phyloP scores from a whole-genome alignment of 2,113 vertebrate genomes.

The Parotia lawesii region DNA sequence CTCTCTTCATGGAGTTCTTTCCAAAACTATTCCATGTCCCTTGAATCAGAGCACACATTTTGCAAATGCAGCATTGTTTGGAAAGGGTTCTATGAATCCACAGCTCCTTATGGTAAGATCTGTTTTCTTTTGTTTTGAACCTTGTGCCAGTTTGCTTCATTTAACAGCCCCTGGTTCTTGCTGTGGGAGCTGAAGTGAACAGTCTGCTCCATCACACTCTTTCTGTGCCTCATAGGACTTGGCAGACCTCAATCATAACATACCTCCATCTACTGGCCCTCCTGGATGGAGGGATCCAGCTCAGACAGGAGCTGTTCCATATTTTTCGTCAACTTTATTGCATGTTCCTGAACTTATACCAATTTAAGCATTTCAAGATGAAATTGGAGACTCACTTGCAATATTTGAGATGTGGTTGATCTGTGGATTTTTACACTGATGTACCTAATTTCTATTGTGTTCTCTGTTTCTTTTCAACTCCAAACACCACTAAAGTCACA shows the following conservation, averaged over 20 bases:
- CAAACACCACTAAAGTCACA: neutral
- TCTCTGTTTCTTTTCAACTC: neutral
- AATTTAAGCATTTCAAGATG: neutral
- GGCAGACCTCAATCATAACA: neutral
- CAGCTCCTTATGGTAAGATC: neutral
- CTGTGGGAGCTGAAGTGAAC: neutral
- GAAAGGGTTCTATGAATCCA: neutral
- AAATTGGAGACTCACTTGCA: neutral
- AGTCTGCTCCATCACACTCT: neutral
- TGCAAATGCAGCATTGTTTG: neutral
- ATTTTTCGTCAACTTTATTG: neutral
- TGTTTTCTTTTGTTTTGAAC: neutral
- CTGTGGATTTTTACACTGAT: neutral
- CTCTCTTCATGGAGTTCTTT: neutral
- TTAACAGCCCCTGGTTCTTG: neutral
- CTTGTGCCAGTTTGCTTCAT: neutral
- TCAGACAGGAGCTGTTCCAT: neutral
- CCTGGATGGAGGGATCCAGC: neutral
- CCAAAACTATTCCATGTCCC: neutral
- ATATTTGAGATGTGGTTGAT: neutral
- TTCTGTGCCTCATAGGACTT: neutral
- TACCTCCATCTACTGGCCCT: neutral
- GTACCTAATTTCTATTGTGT: neutral
- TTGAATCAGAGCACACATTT: neutral
- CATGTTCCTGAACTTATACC: neutral